A percentile compares a stretch with the other conserved stretches of the same genome.
Conservation (phyloP, 2,113 vertebrate genomes). For the Tachycineta bicolor region DNA sequence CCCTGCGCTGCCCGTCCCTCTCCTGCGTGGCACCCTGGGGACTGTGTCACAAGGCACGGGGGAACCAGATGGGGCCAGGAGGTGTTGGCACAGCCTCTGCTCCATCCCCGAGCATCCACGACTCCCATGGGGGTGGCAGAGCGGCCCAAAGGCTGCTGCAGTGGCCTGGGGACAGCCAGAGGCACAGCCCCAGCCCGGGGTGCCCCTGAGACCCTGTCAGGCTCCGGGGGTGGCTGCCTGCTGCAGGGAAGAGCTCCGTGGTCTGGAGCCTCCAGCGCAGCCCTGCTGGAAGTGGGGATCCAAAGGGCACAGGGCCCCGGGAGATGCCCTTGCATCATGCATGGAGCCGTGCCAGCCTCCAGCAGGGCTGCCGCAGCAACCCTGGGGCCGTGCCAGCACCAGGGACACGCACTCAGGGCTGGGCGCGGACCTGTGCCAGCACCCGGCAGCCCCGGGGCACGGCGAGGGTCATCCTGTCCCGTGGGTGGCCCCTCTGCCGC, state of each 20-base stretch:
- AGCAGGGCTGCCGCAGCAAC: accelerated
- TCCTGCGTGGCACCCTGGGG: not conserved
- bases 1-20: not conserved
- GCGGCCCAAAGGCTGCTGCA: not conserved
- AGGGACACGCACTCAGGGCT: accelerated
- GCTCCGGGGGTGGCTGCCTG: accelerated
- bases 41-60: not conserved
- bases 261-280: not conserved
- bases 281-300: constrained; percentile 9
- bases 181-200: not conserved
- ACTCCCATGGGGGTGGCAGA: accelerated
- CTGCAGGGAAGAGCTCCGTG: accelerated
- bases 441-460: accelerated
- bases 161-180: not conserved
- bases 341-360: accelerated
- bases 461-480: accelerated
- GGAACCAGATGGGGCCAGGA: accelerated
- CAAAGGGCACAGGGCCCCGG: not conserved
- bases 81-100: not conserved
- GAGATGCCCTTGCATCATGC: not conserved
- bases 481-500: not conserved
- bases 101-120: not conserved
- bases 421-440: not conserved
- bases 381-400: accelerated
- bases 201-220: accelerated